Percentiles rank a stretch among this genome's conserved stretches.
Conservation (phyloP, 2,113 vertebrate genomes). For the Rostratula benghalensis region DNA sequence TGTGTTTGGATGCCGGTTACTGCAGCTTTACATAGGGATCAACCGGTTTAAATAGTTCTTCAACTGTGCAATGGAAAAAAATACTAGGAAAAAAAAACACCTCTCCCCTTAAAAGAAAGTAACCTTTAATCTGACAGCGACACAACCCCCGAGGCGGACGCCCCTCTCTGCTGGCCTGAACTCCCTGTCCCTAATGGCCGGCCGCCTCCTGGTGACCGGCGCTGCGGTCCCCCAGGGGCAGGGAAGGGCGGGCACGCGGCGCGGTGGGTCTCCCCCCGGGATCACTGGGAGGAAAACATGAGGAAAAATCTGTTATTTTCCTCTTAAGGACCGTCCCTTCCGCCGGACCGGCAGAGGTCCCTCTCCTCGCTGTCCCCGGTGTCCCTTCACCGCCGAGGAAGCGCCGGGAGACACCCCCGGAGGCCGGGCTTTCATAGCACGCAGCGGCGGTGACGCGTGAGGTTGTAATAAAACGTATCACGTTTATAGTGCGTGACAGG, state of each 20-base stretch:
- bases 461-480: fast-evolving
- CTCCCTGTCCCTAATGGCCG: fast-evolving
- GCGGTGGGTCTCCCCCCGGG: fast-evolving
- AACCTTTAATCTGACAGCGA: neutral
- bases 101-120: neutral
- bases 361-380: neutral
- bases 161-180: neutral
- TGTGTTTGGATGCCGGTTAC: fast-evolving
- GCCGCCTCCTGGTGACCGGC: neutral
- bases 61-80: neutral
- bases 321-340: neutral
- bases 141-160: neutral
- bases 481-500: fast-evolving
- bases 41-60: neutral
- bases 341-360: neutral
- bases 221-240: neutral
- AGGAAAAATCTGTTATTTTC: neutral
- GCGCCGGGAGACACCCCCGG: too few relatives aligned
- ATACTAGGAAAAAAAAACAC: neutral
- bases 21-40: too few relatives aligned
- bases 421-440: neutral
- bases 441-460: neutral
- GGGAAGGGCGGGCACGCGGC: fast-evolving
- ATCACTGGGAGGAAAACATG: fast-evolving
- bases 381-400: neutral